Conservation (phyloP, 2,113 vertebrate genomes). For the Oreochromis tanganicae region DNA sequence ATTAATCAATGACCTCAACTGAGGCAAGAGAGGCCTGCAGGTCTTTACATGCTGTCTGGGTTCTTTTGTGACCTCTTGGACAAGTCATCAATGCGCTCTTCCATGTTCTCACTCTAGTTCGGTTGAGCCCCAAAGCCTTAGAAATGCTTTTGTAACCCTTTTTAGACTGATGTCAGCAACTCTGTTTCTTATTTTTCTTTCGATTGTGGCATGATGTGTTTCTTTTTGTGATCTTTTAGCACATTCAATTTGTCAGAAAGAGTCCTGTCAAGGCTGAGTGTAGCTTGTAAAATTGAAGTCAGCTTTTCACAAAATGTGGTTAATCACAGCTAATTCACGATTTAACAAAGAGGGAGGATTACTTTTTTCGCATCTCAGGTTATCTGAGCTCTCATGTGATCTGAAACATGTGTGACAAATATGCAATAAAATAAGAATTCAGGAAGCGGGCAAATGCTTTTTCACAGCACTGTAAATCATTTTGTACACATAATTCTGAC, state of each 20-base stretch:
- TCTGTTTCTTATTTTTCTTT: neutral
- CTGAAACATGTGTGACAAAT: neutral
- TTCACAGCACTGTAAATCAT: neutral
- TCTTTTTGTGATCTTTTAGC: neutral
- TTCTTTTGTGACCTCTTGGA: neutral
- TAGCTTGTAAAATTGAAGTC: neutral
- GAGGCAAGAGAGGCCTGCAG: neutral
- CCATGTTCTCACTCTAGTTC: neutral
- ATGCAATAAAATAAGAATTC: neutral
- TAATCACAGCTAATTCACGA: neutral
- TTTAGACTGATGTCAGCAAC: neutral
- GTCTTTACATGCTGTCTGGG: neutral
- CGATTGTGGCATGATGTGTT: neutral
- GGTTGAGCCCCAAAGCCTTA: neutral
- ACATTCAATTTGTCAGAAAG: neutral
- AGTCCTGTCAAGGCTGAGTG: neutral
- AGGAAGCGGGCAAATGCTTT: neutral
- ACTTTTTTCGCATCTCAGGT: neutral
- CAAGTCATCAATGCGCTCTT: accelerated
- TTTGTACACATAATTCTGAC: neutral
- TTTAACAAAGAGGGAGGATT: neutral
- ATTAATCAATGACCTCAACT: neutral
- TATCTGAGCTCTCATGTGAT: neutral
- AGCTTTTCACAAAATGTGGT: neutral
- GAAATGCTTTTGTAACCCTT: neutral